These are phyloP conservation scores for Tetragonisca angustula DNA, from an alignment of 2,888 invertebrate genomes.

Conservation along the genomic window DNA sequence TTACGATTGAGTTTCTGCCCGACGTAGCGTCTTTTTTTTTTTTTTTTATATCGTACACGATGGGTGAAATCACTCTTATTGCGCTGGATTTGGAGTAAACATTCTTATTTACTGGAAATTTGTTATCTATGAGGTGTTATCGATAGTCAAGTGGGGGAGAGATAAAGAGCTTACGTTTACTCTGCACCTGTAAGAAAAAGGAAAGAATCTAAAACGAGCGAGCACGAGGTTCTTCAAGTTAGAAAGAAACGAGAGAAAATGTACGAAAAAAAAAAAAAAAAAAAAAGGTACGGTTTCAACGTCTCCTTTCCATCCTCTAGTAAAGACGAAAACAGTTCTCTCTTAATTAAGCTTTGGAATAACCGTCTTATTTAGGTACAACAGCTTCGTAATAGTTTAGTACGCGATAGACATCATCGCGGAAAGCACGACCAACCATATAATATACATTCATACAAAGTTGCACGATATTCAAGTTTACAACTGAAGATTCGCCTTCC, in stretches of 20 bases:
- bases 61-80: conserved; percentile 45
- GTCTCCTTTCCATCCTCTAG: not conserved
- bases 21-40: conserved; percentile 9
- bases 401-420: conserved; percentile 45
- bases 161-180: conserved; percentile 20
- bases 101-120: conserved; percentile 45
- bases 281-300: conserved; percentile 4
- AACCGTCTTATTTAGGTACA: conserved; percentile 65
- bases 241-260: conserved; percentile 18
- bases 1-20: conserved; percentile 45
- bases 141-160: conserved; percentile 6
- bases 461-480: conserved; percentile 64
- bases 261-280: not conserved
- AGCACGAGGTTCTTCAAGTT: conserved; percentile 34
- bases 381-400: conserved; percentile 67
- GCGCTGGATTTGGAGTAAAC: conserved; percentile 42
- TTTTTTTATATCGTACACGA: conserved; percentile 21
- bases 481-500: conserved; percentile 16
- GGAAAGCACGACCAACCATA: conserved; percentile 63
- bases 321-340: conserved; percentile 40
- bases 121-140: conserved; percentile 34
- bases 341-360: conserved; percentile 70
- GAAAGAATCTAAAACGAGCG: conserved; percentile 25
- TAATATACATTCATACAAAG: conserved; percentile 68
- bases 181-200: conserved; percentile 44